Evolutionary conservation across 1,140 invertebrate species (phyloP).

Genomic region (Alviniconcha marisindica): DNA sequence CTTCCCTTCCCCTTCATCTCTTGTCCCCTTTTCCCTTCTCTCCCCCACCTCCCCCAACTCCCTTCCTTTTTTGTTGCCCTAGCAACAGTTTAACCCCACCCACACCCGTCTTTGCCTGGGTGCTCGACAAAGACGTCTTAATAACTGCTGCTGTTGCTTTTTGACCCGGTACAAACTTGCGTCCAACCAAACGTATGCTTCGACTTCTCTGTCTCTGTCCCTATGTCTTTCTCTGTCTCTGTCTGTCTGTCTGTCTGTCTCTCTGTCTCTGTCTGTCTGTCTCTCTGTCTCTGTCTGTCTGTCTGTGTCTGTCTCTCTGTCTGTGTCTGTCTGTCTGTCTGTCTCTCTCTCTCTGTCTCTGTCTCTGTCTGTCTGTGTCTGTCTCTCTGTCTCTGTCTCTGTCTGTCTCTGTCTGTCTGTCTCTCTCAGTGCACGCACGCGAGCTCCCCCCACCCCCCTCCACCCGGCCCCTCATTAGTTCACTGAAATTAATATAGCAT

Average conservation of each 20-base stretch:
- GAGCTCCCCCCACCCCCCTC: too few species aligned
- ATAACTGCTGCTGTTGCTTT: not conserved
- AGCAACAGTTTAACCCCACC: too few species aligned
- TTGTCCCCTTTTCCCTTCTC: too few species aligned
- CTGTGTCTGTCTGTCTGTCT: constrained; percentile 3
- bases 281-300: not conserved
- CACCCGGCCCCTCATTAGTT: too few species aligned
- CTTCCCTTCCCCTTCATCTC: too few species aligned
- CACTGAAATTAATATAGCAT: too few species aligned
- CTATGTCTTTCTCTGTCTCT: not conserved
- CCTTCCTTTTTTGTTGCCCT: not conserved
- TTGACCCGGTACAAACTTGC: too few species aligned
- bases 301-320: not conserved
- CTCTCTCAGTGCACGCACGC: not conserved
- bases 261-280: not conserved
- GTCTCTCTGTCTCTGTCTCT: not conserved
- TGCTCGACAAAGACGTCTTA: not conserved
- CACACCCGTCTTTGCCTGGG: not conserved
- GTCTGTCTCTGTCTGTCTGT: not conserved
- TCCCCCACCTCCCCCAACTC: too few species aligned
- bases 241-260: not conserved
- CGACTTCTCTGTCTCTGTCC: not conserved
- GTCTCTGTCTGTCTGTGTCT: not conserved
- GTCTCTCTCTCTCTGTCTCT: not conserved
- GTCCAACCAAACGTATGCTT: too few species aligned